A percentile compares a stretch with the other conserved stretches of the same genome.
Conservation (phyloP, 2,113 vertebrate species). For the Pachyramphus minor region DNA sequence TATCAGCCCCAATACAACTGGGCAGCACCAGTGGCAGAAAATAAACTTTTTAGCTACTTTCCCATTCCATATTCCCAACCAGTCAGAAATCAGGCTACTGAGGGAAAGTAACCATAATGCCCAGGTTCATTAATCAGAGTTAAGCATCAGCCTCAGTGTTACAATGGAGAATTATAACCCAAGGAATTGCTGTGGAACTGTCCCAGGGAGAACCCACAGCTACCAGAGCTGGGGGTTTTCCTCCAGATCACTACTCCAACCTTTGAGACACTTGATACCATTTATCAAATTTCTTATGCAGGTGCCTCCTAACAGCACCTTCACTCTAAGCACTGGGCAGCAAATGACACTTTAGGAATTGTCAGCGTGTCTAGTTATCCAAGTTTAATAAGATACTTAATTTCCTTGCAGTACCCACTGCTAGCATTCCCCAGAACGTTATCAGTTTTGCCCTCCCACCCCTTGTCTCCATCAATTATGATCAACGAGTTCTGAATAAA, state of each 20-base stretch:
- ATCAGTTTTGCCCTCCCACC: conserved; percentile 48
- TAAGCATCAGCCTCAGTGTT: background rate
- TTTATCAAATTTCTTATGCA: background rate
- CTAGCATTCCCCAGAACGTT: conserved; percentile 19
- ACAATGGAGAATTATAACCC: background rate
- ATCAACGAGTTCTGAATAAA: conserved; percentile 42
- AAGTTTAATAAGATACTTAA: conserved; percentile 16
- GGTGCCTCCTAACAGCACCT: background rate
- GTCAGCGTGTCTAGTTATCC: conserved; percentile 10
- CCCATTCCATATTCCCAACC: background rate
- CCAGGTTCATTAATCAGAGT: background rate
- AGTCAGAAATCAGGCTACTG: background rate
- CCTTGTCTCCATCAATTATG: conserved; percentile 21
- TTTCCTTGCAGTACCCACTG: background rate
- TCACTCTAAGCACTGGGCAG: background rate
- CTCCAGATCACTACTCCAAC: background rate
- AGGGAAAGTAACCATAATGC: background rate
- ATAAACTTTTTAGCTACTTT: background rate
- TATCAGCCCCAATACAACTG: background rate
- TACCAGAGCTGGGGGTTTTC: background rate
- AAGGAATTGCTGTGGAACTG: background rate
- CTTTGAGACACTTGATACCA: background rate
- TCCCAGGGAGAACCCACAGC: background rate
- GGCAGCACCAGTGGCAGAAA: background rate
- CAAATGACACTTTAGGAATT: background rate